These are phyloP conservation scores for Clunio marinus DNA, from an alignment of 2,888 invertebrate species.

Conservation along the genomic window DNA sequence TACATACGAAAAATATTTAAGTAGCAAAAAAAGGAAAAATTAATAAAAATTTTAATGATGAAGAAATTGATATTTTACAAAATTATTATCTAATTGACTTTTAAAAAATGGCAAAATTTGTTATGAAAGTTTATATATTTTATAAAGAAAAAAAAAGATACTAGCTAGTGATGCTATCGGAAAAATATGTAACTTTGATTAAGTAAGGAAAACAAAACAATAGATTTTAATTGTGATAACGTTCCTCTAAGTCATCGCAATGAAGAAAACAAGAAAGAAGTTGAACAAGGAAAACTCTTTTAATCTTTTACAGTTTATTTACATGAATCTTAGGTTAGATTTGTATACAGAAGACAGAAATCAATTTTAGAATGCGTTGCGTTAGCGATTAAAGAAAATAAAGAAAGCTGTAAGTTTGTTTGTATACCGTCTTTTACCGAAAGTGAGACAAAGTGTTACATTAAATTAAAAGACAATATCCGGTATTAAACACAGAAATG, in stretches of 20 bases:
- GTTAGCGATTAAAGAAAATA: too few species aligned
- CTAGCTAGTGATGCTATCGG: not conserved
- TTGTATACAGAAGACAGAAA: too few species aligned
- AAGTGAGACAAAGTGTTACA: too few species aligned
- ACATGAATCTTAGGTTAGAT: too few species aligned
- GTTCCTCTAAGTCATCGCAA: constrained; percentile 20
- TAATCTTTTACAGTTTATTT: not conserved
- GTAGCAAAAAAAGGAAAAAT: not conserved
- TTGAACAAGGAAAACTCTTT: not conserved
- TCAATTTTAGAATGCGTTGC: too few species aligned
- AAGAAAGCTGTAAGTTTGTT: too few species aligned
- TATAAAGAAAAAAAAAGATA: too few species aligned
- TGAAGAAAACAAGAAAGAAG: not conserved
- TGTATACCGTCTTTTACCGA: too few species aligned
- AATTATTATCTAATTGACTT: not conserved
- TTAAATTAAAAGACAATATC: too few species aligned
- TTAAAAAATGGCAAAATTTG: not conserved
- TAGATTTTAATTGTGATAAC: constrained; percentile 18
- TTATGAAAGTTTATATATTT: not conserved
- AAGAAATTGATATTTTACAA: not conserved
- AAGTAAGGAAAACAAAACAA: not conserved
- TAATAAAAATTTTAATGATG: too few species aligned
- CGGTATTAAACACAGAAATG: too few species aligned
- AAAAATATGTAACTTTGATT: not conserved
- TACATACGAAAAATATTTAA: too few species aligned